These are phyloP conservation scores for Australoheros scitulus DNA, from an alignment of 2,113 vertebrate genomes.

Conservation along the genomic window DNA sequence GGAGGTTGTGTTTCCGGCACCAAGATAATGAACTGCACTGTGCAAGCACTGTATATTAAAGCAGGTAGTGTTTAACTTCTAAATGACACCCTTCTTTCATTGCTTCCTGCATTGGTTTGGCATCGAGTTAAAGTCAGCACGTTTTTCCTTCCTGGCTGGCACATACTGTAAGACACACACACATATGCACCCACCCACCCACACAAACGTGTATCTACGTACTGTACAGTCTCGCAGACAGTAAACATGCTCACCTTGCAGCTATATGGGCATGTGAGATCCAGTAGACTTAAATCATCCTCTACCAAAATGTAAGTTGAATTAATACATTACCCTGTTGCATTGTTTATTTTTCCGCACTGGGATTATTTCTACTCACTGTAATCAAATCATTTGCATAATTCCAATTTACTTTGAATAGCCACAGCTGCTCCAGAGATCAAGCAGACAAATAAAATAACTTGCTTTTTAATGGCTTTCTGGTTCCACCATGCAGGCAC, in stretches of 20 bases:
- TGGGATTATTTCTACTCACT: neutral
- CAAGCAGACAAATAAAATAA: constrained; percentile 7
- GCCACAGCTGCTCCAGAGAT: constrained; percentile 1
- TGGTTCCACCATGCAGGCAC: neutral
- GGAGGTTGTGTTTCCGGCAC: neutral
- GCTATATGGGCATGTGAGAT: too few relatives aligned
- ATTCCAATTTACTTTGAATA: constrained; percentile 13
- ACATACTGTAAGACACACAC: neutral
- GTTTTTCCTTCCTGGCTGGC: constrained; percentile 2
- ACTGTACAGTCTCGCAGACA: neutral
- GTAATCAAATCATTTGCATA: neutral
- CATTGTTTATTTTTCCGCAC: neutral
- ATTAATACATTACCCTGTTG: neutral
- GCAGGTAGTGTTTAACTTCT: constrained; percentile 24
- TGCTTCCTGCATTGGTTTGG: constrained; percentile 1
- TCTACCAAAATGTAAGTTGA: too few relatives aligned
- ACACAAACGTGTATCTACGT: neutral
- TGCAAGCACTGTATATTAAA: neutral
- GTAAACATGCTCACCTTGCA: neutral
- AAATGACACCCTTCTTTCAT: constrained; percentile 34
- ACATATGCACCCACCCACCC: neutral
- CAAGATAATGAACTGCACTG: constrained; percentile 6
- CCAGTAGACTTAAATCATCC: neutral
- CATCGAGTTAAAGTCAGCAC: constrained; percentile 16
- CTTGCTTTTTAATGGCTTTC: neutral